Conservation (phyloP, 2,888 invertebrate species). For the Electrophaes corylata region DNA sequence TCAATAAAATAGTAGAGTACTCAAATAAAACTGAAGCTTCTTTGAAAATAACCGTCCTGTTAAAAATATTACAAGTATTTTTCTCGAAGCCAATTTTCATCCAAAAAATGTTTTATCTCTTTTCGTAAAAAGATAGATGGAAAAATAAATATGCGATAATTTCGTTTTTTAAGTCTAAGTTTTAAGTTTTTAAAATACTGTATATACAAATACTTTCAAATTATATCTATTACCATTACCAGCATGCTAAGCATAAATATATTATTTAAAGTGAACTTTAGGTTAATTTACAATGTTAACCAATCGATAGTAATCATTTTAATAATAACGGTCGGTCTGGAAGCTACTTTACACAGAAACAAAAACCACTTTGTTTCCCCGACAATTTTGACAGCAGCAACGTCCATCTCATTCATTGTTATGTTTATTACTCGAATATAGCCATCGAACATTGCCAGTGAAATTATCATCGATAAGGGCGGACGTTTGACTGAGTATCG, state of each 20-base stretch:
- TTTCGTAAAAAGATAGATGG: no score
- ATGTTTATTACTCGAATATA: slow-evolving; percentile 55
- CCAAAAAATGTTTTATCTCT: no score
- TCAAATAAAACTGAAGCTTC: background rate
- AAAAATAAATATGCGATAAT: no score
- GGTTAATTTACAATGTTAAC: background rate
- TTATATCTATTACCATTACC: no score
- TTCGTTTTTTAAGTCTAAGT: no score
- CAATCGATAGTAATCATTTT: background rate
- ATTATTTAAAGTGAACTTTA: no score
- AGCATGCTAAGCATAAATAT: no score
- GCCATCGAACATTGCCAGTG: slow-evolving; percentile 54
- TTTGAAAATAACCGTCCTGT: no score
- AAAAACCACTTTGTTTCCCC: slow-evolving; percentile 20
- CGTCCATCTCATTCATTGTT: slow-evolving; percentile 52
- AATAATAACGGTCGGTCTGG: background rate
- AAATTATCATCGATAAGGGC: slow-evolving; percentile 50
- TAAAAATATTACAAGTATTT: no score
- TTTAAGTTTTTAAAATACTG: no score
- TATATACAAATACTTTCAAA: no score
- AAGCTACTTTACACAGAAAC: background rate
- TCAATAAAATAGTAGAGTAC: slow-evolving; percentile 4
- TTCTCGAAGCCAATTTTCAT: no score
- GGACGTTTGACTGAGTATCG: slow-evolving; percentile 52
- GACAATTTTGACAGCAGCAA: slow-evolving; percentile 29